These are phyloP conservation scores for Mercenaria mercenaria DNA, from an alignment of 1,140 invertebrate genomes.

Conservation along the genomic window DNA sequence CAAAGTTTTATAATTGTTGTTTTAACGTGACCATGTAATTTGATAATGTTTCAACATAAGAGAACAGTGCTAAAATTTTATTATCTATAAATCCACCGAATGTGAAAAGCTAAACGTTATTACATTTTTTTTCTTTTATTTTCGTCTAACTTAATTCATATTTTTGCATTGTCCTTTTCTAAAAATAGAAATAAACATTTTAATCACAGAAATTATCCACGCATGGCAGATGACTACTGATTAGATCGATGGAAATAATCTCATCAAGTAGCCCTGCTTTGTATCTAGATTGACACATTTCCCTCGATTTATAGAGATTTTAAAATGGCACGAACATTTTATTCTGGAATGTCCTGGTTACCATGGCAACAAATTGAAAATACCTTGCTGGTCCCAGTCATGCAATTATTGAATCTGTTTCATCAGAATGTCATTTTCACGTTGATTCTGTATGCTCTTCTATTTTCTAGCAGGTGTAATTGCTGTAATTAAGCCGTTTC, in stretches of 20 bases:
- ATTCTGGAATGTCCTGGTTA: not conserved
- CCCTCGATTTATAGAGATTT: conserved; percentile 11
- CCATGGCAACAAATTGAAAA: conserved; percentile 25
- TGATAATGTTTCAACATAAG: too few species aligned
- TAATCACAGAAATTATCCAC: not conserved
- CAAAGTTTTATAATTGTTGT: too few species aligned
- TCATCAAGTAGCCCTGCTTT: not conserved
- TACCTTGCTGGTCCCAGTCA: conserved; percentile 21
- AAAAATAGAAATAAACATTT: not conserved
- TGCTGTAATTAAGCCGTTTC: too few species aligned
- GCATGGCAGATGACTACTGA: not conserved
- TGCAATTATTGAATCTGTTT: not conserved
- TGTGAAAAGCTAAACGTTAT: too few species aligned
- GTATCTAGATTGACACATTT: conserved; percentile 16
- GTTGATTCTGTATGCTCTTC: not conserved
- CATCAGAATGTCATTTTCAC: not conserved
- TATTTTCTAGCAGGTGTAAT: too few species aligned
- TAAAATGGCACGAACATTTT: conserved; percentile 10
- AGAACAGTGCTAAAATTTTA: too few species aligned
- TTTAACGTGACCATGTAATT: too few species aligned
- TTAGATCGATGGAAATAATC: not conserved
- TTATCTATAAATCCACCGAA: too few species aligned
- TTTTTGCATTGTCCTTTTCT: not conserved
- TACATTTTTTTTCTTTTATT: too few species aligned
- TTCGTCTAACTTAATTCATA: not conserved